A percentile compares a stretch with the other conserved stretches of the same genome.
Evolutionary conservation across 1,140 invertebrate genomes (phyloP).

Genomic region (Drosophila murphyi): DNA sequence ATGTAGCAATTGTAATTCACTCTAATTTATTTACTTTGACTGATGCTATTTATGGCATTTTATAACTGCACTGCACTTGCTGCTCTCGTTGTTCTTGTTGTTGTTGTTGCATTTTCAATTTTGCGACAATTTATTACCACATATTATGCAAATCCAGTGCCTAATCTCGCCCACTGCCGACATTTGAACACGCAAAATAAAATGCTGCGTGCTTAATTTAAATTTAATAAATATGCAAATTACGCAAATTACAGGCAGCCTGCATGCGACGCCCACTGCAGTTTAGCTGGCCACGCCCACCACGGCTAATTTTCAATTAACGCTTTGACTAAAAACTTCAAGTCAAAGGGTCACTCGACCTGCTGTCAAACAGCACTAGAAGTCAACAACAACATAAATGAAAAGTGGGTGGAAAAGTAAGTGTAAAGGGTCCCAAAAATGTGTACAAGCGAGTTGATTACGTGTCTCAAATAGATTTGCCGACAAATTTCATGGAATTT

Average conservation of each 20-base stretch:
- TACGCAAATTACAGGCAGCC: slow-evolving; percentile 53
- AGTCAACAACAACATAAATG: slow-evolving; percentile 39
- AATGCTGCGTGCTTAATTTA: slow-evolving; percentile 60
- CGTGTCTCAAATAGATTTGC: slow-evolving; percentile 78
- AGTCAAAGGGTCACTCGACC: slow-evolving; percentile 52
- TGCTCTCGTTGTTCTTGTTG: not conserved
- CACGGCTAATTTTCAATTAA: slow-evolving; percentile 75
- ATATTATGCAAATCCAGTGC: slow-evolving; percentile 76
- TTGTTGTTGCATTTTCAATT: slow-evolving; percentile 56
- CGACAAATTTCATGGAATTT: slow-evolving; percentile 50
- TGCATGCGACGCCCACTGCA: slow-evolving; percentile 64
- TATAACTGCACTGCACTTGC: slow-evolving; percentile 11
- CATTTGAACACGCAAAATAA: not conserved
- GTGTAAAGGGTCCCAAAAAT: slow-evolving; percentile 37
- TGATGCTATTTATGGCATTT: slow-evolving; percentile 73
- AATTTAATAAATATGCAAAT: slow-evolving; percentile 82
- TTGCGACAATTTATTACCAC: slow-evolving; percentile 71
- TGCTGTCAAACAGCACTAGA: slow-evolving; percentile 16
- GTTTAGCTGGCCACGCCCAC: slow-evolving; percentile 33
- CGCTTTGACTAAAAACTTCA: slow-evolving; percentile 43
- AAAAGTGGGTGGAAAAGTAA: slow-evolving; percentile 8
- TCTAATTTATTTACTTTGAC: slow-evolving; percentile 77
- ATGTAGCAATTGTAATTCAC: slow-evolving; percentile 59
- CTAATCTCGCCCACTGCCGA: slow-evolving; percentile 57
- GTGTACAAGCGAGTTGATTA: slow-evolving; percentile 81